Evolutionary conservation across 2,888 invertebrate species (phyloP), one percentile per base, ranked within the genome.

Genomic region (Himalopsyche tibetana): DNA sequence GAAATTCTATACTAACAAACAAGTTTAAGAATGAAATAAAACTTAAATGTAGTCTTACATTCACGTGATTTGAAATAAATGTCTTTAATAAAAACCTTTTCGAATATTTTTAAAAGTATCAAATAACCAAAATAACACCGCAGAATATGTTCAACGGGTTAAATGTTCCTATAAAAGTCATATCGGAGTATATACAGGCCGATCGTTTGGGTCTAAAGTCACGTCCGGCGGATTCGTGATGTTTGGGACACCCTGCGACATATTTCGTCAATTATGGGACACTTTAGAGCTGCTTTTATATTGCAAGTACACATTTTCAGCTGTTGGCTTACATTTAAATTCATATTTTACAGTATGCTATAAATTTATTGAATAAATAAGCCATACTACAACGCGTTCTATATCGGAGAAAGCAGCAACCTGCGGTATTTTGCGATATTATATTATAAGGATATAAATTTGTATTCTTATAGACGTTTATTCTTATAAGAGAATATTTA

Each of bases 121-220:
- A 15, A 15, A 51, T 51, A 51, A 51, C 51, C 28, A n/a, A 19
- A 19, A 28, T 63, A 63, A 63, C n/a, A 63, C 63, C 28, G 9
- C 63, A n/a, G 11, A 9, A 19, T 28, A 19, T 11, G 63, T 19
- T 28, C 11, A 63, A 28, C 63, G 63, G 63, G 63, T 63, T 63
- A 63, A 63, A 28, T 28, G 63, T 8, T 28, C 19, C 63, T 19
- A 63, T 63, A 63, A 63, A 63, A 63, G 63, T 63, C 63, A 63
- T 63, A 63, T 63, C 63, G 63, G 63, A 63, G 63, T 63, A 63
- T 63, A 63, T 63, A 63, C 63, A 63, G 63, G 63, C 63, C 63
- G 63, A 63, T 63, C 63, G 63, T 63, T 63, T 63, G 63, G 63
- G 63, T 28, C 63, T 19, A 63, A 63, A 63, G 63, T 63, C 63